Conservation (phyloP, 1,140 invertebrate species). For the Nephila pilipes region DNA sequence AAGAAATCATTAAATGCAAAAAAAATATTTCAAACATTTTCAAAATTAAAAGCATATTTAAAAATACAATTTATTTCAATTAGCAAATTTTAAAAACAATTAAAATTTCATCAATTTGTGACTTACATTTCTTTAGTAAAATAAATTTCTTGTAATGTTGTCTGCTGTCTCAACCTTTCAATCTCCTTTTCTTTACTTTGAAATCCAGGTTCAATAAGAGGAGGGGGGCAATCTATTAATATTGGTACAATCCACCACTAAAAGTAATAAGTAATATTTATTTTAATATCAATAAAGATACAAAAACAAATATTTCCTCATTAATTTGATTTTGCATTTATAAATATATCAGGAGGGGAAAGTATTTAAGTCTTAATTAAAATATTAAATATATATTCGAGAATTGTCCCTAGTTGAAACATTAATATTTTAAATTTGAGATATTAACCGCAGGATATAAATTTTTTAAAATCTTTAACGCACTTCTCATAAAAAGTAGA, state of each 20-base stretch:
- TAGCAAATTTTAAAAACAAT: neutral
- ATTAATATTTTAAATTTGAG: too few species aligned
- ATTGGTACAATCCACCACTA: constrained; percentile 86
- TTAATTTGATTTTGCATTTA: too few species aligned
- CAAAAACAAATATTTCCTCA: too few species aligned
- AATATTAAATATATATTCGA: too few species aligned
- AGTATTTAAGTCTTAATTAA: too few species aligned
- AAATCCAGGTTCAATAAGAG: constrained; percentile 87
- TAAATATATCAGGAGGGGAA: too few species aligned
- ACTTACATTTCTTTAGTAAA: constrained; percentile 87
- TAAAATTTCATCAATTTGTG: neutral
- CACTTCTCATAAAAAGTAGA: too few species aligned
- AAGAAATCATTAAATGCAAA: neutral
- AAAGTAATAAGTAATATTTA: constrained; percentile 5
- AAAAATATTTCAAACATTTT: too few species aligned
- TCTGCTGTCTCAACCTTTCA: constrained; percentile 91
- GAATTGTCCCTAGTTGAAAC: too few species aligned
- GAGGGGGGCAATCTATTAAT: constrained; percentile 86
- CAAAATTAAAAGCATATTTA: too few species aligned
- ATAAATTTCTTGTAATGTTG: constrained; percentile 91
- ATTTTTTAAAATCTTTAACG: too few species aligned
- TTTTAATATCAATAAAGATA: neutral
- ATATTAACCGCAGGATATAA: too few species aligned
- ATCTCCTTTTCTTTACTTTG: constrained; percentile 93
- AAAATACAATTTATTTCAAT: neutral